These are phyloP conservation scores for Oryzias javanicus DNA, from an alignment of 2,113 vertebrate species.

Conservation along the genomic window DNA sequence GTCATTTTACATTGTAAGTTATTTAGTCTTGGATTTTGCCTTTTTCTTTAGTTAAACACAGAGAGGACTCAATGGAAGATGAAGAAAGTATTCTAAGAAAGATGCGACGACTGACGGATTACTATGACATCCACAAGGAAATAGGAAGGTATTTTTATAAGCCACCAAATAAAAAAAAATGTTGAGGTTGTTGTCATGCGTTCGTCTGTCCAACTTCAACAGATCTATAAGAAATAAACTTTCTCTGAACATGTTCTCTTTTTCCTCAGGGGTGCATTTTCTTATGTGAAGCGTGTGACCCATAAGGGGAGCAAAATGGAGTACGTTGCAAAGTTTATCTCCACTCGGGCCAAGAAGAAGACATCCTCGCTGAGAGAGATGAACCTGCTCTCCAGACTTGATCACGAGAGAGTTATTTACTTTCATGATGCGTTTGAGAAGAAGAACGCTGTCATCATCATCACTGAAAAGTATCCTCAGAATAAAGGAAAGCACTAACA, in stretches of 20 bases:
- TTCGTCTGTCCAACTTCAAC: neutral
- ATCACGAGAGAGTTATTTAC: slow-evolving; percentile 88
- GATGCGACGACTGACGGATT: slow-evolving; percentile 86
- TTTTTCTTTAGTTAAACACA: slow-evolving; percentile 56
- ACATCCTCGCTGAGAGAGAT: slow-evolving; percentile 84
- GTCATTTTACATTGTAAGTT: neutral
- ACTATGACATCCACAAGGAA: slow-evolving; percentile 93
- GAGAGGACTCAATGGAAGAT: slow-evolving; percentile 78
- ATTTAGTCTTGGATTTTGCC: neutral
- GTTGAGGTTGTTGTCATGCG: too few relatives aligned
- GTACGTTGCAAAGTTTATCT: slow-evolving; percentile 93
- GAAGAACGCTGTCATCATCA: slow-evolving; percentile 86
- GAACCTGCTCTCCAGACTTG: slow-evolving; percentile 86
- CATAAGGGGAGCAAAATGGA: slow-evolving; percentile 85
- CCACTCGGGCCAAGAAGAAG: slow-evolving; percentile 89
- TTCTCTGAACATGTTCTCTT: neutral
- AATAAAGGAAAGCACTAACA: too few relatives aligned
- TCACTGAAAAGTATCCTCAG: slow-evolving; percentile 93
- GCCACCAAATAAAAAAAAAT: neutral
- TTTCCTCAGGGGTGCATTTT: slow-evolving; percentile 88
- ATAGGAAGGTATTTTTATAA: slow-evolving; percentile 82
- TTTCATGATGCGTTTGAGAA: slow-evolving; percentile 97
- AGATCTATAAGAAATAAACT: neutral
- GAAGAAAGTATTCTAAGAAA: slow-evolving; percentile 82
- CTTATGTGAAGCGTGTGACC: slow-evolving; percentile 91